These are phyloP conservation scores for Ahaetulla prasina DNA, from an alignment of 2,113 vertebrate genomes.

Conservation along the genomic window DNA sequence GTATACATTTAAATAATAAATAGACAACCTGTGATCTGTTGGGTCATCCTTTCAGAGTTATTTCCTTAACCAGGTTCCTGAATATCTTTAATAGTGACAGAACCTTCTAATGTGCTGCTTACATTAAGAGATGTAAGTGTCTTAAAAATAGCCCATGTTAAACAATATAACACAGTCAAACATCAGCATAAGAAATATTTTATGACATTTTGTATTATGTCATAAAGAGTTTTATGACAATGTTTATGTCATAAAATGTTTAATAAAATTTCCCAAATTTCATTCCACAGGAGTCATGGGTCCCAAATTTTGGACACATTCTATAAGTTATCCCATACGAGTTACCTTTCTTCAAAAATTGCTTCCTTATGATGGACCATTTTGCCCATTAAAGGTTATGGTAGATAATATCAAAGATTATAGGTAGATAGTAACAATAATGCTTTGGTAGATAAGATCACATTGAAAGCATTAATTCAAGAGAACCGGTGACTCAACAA, in stretches of 20 bases:
- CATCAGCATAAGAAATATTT: not conserved
- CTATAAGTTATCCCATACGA: not conserved
- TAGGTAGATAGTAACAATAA: not conserved
- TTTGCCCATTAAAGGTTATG: not conserved
- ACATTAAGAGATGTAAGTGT: not conserved
- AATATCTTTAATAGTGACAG: not conserved
- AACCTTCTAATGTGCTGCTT: not conserved
- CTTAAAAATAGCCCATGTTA: not conserved
- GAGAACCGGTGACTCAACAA: not conserved
- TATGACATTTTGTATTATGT: not conserved
- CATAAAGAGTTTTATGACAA: not conserved
- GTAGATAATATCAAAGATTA: no score
- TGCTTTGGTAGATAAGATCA: not conserved
- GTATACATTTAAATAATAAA: not conserved
- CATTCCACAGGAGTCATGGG: not conserved
- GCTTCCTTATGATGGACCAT: not conserved
- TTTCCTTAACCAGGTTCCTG: not conserved
- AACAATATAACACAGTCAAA: not conserved
- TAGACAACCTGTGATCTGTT: not conserved
- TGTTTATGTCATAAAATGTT: not conserved
- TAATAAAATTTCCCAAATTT: not conserved
- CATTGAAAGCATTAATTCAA: not conserved
- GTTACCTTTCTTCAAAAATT: not conserved
- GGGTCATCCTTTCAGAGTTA: not conserved
- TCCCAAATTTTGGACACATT: not conserved